These are phyloP conservation scores for Antigone vipio DNA, from an alignment of 2,113 vertebrate species.

Conservation along the genomic window DNA sequence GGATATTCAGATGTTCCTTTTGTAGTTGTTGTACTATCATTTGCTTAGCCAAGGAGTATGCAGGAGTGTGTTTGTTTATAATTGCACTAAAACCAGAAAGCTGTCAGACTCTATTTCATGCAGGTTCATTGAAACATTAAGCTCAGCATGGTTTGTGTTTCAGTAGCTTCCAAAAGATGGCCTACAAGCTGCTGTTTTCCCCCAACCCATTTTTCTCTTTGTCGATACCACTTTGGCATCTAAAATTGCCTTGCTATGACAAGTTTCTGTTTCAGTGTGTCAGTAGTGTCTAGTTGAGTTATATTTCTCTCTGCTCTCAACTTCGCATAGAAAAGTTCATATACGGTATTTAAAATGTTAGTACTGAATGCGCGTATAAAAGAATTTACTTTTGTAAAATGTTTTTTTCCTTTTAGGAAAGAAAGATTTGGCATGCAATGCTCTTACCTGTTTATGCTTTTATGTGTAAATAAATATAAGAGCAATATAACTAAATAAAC, in stretches of 20 bases:
- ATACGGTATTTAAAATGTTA: background rate
- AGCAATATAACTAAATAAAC: background rate
- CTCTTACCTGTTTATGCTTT: background rate
- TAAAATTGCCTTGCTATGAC: background rate
- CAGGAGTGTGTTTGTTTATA: background rate
- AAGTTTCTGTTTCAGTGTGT: background rate
- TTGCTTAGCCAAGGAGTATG: background rate
- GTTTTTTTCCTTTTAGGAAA: background rate
- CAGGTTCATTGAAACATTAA: background rate
- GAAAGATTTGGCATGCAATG: background rate
- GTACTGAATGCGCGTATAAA: background rate
- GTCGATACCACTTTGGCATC: background rate
- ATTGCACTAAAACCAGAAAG: background rate
- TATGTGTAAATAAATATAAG: background rate
- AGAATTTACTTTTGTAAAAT: background rate
- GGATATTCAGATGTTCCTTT: background rate
- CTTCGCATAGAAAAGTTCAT: background rate
- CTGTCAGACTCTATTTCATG: background rate
- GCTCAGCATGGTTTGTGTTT: slow-evolving; percentile 1
- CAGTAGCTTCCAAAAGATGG: background rate
- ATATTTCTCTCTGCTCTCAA: background rate
- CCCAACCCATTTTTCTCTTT: background rate
- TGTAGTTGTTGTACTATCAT: background rate
- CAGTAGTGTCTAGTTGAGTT: background rate
- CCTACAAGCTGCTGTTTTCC: background rate